phyloP scores from a whole-genome alignment of 2,888 invertebrate species.

The Stratiomys singularior region DNA sequence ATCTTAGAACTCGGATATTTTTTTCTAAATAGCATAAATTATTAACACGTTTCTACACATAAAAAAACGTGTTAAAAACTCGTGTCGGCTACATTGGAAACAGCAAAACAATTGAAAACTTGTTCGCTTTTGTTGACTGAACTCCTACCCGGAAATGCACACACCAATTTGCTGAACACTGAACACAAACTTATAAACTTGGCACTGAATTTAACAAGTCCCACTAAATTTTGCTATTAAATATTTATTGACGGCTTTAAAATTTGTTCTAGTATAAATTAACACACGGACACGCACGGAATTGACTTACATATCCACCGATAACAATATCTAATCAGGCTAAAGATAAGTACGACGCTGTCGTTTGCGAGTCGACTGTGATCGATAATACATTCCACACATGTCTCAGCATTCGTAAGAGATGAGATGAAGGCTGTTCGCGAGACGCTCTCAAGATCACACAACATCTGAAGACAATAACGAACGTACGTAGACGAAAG shows the following conservation, averaged over 20 bases:
- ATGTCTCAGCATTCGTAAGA: background rate
- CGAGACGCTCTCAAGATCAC: constrained; percentile 3
- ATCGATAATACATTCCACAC: constrained; percentile 1
- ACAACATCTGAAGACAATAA: background rate
- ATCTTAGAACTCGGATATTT: background rate
- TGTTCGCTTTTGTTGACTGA: background rate
- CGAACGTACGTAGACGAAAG: background rate
- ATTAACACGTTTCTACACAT: constrained; percentile 36
- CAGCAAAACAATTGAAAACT: constrained; percentile 12
- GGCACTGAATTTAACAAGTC: constrained; percentile 6
- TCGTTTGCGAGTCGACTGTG: background rate
- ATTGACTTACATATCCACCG: background rate
- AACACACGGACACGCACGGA: background rate
- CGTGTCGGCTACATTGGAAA: constrained; percentile 49
- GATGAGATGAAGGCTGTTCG: background rate
- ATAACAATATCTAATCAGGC: constrained; percentile 16
- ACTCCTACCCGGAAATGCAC: background rate
- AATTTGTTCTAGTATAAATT: background rate
- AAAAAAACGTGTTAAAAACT: constrained; percentile 46
- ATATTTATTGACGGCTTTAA: background rate
- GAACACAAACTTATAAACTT: constrained; percentile 3
- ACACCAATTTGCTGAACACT: constrained; percentile 14
- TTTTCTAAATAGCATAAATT: background rate
- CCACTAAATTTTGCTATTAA: background rate
- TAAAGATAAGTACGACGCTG: background rate